These are phyloP conservation scores for Lagopus muta DNA, from an alignment of 2,113 vertebrate species.

Conservation along the genomic window DNA sequence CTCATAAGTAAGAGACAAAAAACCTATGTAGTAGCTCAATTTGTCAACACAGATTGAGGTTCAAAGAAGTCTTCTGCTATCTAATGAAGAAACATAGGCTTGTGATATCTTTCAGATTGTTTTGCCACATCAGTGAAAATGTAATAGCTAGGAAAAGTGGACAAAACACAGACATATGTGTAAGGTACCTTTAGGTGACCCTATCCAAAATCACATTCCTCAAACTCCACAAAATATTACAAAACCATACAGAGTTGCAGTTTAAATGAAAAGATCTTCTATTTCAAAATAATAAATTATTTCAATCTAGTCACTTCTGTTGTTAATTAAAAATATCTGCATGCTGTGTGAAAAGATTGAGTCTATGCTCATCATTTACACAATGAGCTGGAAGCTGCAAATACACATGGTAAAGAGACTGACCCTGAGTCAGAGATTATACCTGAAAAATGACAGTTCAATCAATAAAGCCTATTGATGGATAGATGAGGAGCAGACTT, in stretches of 20 bases:
- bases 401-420: neutral
- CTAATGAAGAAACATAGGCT: neutral
- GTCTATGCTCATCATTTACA: neutral
- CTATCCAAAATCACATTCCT: neutral
- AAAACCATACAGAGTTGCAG: neutral
- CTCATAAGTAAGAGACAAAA: neutral
- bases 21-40: neutral
- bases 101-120: neutral
- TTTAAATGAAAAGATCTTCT: constrained; percentile 7
- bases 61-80: neutral
- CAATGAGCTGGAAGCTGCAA: neutral
- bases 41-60: neutral
- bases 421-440: constrained; percentile 32
- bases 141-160: neutral
- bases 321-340: constrained; percentile 10
- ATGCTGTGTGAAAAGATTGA: neutral
- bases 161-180: neutral
- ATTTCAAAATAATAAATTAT: neutral
- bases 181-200: neutral
- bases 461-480: constrained; percentile 53
- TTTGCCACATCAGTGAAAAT: neutral
- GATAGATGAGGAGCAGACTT: constrained; percentile 38
- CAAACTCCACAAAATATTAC: neutral
- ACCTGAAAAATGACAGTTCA: constrained; percentile 37
- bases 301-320: neutral